phyloP scores from a whole-genome alignment of 2,888 invertebrate species.

The Phortica okadai region DNA sequence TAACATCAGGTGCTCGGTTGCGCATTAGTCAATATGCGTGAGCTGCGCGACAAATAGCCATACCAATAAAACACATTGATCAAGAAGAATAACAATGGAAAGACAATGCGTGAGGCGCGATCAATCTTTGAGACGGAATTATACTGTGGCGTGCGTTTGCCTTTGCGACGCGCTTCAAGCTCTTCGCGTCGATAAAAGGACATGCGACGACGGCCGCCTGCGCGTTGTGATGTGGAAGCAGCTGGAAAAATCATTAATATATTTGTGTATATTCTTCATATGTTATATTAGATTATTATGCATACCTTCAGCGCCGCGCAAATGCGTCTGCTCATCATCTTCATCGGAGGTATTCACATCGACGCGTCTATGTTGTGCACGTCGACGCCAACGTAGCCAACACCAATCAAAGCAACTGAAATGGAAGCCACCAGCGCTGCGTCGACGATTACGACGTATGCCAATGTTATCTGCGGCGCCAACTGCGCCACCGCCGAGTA shows the following conservation, averaged over 20 bases:
- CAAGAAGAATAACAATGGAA: constrained; percentile 85
- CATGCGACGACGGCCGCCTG: constrained; percentile 67
- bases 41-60: constrained; percentile 82
- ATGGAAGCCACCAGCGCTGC: constrained; percentile 18
- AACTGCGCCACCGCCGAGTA: constrained; percentile 74
- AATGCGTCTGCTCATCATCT: constrained; percentile 72
- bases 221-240: constrained; percentile 43
- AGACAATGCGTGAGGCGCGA: constrained; percentile 84
- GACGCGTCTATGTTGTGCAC: constrained; percentile 34
- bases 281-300: background rate
- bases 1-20: constrained; percentile 75
- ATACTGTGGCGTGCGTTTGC: constrained; percentile 79
- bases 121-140: constrained; percentile 91
- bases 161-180: constrained; percentile 72
- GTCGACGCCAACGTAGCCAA: constrained; percentile 50
- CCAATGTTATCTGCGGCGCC: constrained; percentile 22
- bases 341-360: constrained; percentile 60
- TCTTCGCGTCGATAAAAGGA: constrained; percentile 73
- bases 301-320: constrained; percentile 60
- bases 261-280: background rate
- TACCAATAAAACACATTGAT: constrained; percentile 90
- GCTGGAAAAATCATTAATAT: constrained; percentile 30
- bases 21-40: constrained; percentile 70
- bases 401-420: constrained; percentile 62
- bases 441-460: constrained; percentile 55